Evolutionary conservation across 2,797 vertebrate genomes (phyloP), one percentile per base, ranked within the genome.

Genomic region (Gymnodraco acuticeps): DNA sequence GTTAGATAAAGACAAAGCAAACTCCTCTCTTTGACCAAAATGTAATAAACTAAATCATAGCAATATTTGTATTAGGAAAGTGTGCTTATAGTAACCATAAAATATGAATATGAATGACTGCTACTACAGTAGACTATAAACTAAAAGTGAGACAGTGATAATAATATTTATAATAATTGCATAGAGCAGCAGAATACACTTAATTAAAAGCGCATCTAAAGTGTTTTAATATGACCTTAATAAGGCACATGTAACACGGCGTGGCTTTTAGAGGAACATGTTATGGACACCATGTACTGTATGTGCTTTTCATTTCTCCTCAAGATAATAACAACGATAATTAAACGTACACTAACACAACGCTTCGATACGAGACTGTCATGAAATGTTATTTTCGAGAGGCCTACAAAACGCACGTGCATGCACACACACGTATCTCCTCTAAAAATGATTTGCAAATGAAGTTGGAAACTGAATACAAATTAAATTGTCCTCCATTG

Each of bases 391-490:
- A n/a, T 74, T 73, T 63, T 41, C 3, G 0, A 41, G 17, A 69
- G 71, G 79, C 73, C 74, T 70, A 15, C 0, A 54, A 61, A 53
- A 60, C 6, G 7, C 43, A 38, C 5, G 51, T 12, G 43, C 47
- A 46, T 10, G 5, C 15, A 52, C 50, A 60, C 47, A 43, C 45
- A 5, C n/a, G 15, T 5, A 2, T 5, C 10, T 16, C 2, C 7
- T 9, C 17, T 12, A 41, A 14, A 23, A 55, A 66, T 38, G 9
- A 62, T 65, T 15, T 56, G 7, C 16, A 50, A 51, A 58, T 13
- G 4, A 31, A 64, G 46, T 50, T 16, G 23, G 23, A 46, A 47
- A 41, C 19, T 8, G 4, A 20, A 23, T 60, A 46, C 1, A 48
- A 48, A 59, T 4, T 0, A 10, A 6, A 1, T 31, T 33, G 19